A percentile compares a stretch with the other conserved stretches of the same genome.
Conservation (phyloP, 2,113 vertebrate species). For the Irena cyanogastra region DNA sequence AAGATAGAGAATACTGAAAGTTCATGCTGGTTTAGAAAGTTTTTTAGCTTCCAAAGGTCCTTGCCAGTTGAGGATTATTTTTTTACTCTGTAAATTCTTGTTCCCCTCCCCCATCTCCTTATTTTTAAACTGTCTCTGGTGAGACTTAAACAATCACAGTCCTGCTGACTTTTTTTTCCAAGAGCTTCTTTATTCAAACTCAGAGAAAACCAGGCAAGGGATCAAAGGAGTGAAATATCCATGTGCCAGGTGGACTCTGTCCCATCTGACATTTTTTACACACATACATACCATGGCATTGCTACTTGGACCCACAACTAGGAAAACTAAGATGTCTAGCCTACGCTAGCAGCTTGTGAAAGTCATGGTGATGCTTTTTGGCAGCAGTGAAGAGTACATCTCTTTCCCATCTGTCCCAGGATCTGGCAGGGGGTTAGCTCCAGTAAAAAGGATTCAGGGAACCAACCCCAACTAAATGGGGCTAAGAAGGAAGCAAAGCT, state of each 20-base stretch:
- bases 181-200: slow-evolving; percentile 43
- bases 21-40: neutral
- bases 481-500: slow-evolving; percentile 24
- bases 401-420: slow-evolving; percentile 50
- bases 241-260: slow-evolving; percentile 54
- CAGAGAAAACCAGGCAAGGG: slow-evolving; percentile 36
- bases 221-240: slow-evolving; percentile 39
- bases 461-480: neutral
- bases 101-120: neutral
- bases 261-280: slow-evolving; percentile 66
- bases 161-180: neutral
- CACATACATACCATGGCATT: slow-evolving; percentile 18
- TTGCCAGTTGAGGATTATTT: neutral
- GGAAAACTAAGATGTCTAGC: slow-evolving; percentile 65
- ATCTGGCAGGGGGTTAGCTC: slow-evolving; percentile 11
- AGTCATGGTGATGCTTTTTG: slow-evolving; percentile 37
- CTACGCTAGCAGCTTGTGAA: neutral
- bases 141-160: neutral
- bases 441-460: slow-evolving; percentile 16
- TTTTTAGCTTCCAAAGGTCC: neutral
- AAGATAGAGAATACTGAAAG: neutral
- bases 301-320: slow-evolving; percentile 45
- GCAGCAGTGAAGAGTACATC: slow-evolving; percentile 23
- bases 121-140: slow-evolving; percentile 21
- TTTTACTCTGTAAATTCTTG: neutral